Percentiles rank a stretch among this genome's conserved stretches.
phyloP scores from a whole-genome alignment of 1,140 invertebrate species.

The Papilio xuthus region DNA sequence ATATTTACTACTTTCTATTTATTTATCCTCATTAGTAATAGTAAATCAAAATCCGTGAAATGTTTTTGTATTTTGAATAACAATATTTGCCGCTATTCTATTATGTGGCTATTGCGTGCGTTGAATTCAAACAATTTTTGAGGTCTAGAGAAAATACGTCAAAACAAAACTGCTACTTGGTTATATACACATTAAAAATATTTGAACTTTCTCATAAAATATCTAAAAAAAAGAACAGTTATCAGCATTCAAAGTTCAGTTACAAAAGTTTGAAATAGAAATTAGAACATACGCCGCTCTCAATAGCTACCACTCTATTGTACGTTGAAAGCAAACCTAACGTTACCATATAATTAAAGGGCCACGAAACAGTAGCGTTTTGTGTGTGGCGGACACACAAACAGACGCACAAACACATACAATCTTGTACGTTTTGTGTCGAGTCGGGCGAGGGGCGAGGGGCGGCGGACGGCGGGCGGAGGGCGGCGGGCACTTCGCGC shows the following conservation, averaged over 20 bases:
- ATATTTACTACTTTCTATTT: slow-evolving; percentile 17
- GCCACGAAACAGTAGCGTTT: slow-evolving; percentile 47
- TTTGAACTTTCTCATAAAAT: not conserved
- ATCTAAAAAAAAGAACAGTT: not conserved
- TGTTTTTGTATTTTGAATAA: not conserved
- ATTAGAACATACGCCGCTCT: slow-evolving; percentile 4
- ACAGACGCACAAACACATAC: slow-evolving; percentile 44
- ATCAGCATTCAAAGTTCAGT: not conserved
- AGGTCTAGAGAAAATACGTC: not conserved
- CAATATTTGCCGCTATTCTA: not conserved
- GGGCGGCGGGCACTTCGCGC: slow-evolving; percentile 54
- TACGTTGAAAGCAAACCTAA: not conserved
- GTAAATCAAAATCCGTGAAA: not conserved
- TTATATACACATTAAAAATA: not conserved
- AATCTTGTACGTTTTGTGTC: slow-evolving; percentile 47
- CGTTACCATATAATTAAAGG: slow-evolving; percentile 9
- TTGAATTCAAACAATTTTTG: not conserved
- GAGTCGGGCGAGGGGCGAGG: not conserved
- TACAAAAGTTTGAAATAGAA: not conserved
- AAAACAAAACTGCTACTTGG: too few species aligned
- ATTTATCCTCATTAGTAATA: not conserved
- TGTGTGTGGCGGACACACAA: slow-evolving; percentile 40
- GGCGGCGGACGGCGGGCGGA: too few species aligned
- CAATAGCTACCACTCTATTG: not conserved
- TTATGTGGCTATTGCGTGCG: too few species aligned